Conservation (phyloP, 2,797 vertebrate species). For the Oreochromis grahami region DNA sequence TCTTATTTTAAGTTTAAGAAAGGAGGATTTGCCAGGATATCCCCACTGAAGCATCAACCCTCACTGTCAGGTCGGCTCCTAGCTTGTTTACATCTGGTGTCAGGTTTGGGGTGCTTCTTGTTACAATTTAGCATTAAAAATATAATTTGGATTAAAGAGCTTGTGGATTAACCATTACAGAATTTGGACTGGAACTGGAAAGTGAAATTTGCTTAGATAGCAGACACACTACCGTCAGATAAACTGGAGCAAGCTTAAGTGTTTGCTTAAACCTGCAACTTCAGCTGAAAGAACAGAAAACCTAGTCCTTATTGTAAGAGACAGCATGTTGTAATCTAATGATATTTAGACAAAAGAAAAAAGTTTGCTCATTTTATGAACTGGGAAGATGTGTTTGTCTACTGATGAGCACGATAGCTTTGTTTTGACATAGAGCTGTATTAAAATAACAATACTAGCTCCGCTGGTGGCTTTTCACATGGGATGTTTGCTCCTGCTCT, state of each 20-base stretch:
- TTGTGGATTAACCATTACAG: background rate
- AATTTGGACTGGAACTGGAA: background rate
- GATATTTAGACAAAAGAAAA: background rate
- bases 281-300: background rate
- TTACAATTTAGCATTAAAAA: background rate
- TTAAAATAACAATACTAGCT: background rate
- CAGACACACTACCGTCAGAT: background rate
- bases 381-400: background rate
- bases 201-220: background rate
- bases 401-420: background rate
- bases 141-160: background rate
- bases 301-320: background rate
- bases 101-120: background rate
- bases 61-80: background rate
- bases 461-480: background rate
- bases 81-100: background rate
- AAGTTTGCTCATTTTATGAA: background rate
- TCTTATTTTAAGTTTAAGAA: background rate
- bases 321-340: background rate
- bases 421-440: background rate
- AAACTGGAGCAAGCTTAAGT: background rate
- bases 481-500: background rate
- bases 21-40: background rate
- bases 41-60: background rate
- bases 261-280: background rate